phyloP scores from a whole-genome alignment of 1,140 invertebrate genomes.

The Gonatopus flavifemur region DNA sequence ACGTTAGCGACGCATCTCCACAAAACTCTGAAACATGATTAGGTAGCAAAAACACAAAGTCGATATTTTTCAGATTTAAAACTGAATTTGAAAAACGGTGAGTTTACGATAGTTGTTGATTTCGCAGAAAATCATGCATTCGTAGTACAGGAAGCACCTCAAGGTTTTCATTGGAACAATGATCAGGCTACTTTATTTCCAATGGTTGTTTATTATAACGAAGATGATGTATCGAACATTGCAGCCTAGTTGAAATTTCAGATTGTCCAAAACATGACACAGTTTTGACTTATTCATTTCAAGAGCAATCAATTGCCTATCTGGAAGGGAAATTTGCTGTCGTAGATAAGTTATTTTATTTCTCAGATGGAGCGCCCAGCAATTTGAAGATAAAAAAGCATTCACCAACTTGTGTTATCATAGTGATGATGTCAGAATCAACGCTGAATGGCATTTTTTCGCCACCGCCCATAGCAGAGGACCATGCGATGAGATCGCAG shows the following conservation, averaged over 20 bases:
- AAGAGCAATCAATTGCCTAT: slow-evolving; percentile 1
- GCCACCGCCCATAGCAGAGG: too few relatives aligned
- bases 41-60: too few relatives aligned
- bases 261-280: neutral
- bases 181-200: neutral
- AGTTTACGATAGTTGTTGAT: too few relatives aligned
- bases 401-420: neutral
- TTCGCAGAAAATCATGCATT: too few relatives aligned
- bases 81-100: too few relatives aligned
- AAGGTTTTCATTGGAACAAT: neutral
- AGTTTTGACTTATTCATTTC: neutral
- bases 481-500: too few relatives aligned
- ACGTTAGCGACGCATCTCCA: too few relatives aligned
- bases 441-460: too few relatives aligned
- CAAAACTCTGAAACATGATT: too few relatives aligned
- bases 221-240: neutral
- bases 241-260: neutral
- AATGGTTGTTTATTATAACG: neutral
- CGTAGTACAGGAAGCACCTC: neutral
- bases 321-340: neutral
- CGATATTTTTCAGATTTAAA: too few relatives aligned
- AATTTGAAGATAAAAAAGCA: neutral
- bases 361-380: too few relatives aligned
- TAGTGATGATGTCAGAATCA: neutral
- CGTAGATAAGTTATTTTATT: neutral